Base-by-base conservation (phyloP, 2,888 invertebrate genomes). In the Thumatha senex region DNA sequence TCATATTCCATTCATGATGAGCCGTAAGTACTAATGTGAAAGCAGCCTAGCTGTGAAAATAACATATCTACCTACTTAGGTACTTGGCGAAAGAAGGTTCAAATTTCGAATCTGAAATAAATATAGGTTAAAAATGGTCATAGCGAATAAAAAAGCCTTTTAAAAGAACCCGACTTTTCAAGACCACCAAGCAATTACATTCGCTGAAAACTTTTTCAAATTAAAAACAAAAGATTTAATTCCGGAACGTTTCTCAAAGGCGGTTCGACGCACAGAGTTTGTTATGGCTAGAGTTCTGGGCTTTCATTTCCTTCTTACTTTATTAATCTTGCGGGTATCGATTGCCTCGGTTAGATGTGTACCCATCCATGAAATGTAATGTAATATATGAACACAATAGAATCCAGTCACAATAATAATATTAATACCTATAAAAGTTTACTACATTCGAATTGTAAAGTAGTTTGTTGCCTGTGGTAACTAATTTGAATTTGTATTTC, bases 391-490 rank as follows among this genome's bases (percentile, higher is more conserved):
- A 47, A 47, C 51, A 51, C 51, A 51, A 51, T 47, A 40, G 51
- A 14, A 40, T 15, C 13, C 34, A 42, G 14, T 7, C n/a, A 14
- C 44, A 31, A 31, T 49, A n/a, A 59, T 65, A 58, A 56, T 45
- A 63, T 56, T 63, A 60, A 63, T 63, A 60, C 18, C 18, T 4
- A 48, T 41, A 41, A 64, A 51, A 55, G 53, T 59, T 58, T 62
- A 66, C 50, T 29, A 14, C 35, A 12, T 35, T 24, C 7, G 8
- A n/a, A n/a, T 39, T 13, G 15, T 9, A n/a, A 35, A 24, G 34
- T 35, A 13, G 35, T 44, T 44, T 14, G 30, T 13, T 7, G 39
- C 10, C 7, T 10, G 2, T 11, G 1, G 13, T 3, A 10, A 38
- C 3, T 38, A 13, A 2, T 12, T 40, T 29, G 40, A 29, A 8